Evolutionary conservation across 2,797 vertebrate species (phyloP), one percentile per base, ranked within the genome.

Genomic region (Paramormyrops hopkinsi): DNA sequence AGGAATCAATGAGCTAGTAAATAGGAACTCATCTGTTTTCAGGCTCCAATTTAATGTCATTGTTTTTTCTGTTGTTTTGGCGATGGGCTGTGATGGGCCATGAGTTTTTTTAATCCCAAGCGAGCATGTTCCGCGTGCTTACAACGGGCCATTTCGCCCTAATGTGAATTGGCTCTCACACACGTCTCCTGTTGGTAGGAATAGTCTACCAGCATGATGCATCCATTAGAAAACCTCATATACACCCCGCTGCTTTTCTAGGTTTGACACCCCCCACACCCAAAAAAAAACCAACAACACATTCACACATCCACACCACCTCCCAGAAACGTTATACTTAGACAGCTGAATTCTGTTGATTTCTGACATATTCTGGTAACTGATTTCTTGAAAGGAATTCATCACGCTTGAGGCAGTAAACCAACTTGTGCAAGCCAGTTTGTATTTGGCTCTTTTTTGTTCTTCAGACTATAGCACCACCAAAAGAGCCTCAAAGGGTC

Each of bases 1-100:
- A 91, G 95, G 96, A 97, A 92, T 96, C 96, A 97, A 97, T 97
- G 95, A 93, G 96, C 95, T 97, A 97, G 96, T 97, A 97, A 98
- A 97, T 96, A 95, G 94, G 94, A 98, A 97, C 96, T 97, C 91
- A 95, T 96, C 95, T 97, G 95, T 96, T 98, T 97, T 96, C 94
- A 96, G 93, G 33, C 62, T 79, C 50, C 11, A 17, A 19, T 97
- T 95, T 95, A 94, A 96, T 94, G 95, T 94, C 94, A 96, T 96
- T 95, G 95, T 92, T 93, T 95, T 54, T 46, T 69, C 46, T 19
- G 37, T 56, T 62, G 73, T 88, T 76, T 37, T 86, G 22, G 37
- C 44, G 73, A 53, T 46, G 65, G 87, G 88, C 89, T 90, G 87
- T 90, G 90, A 87, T 90, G 89, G 59, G 87, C 56, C 19, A 9